Conservation (phyloP, 2,888 invertebrate species). For the Argyresthia goedartella region DNA sequence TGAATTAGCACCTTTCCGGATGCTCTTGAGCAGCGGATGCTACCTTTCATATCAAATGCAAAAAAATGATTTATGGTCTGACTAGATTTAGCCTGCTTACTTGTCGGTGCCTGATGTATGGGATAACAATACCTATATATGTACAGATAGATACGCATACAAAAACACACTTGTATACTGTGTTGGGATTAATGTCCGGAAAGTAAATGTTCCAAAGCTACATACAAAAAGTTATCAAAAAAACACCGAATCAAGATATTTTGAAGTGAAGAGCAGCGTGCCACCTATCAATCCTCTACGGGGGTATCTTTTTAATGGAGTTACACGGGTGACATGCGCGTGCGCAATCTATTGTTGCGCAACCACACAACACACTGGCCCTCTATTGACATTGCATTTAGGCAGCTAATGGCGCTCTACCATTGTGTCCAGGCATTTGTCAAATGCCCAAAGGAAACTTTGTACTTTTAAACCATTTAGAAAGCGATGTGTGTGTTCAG, state of each 20-base stretch:
- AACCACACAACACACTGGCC: slow-evolving; percentile 28
- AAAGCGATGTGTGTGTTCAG: background rate
- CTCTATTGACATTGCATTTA: slow-evolving; percentile 55
- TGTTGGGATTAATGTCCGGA: too few species aligned
- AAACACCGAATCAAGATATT: too few species aligned
- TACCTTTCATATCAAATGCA: slow-evolving; percentile 5
- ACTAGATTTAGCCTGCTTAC: too few species aligned
- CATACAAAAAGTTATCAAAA: too few species aligned
- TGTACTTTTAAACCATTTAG: background rate
- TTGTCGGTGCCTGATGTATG: too few species aligned
- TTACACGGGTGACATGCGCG: slow-evolving; percentile 52
- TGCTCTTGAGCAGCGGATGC: slow-evolving; percentile 54
- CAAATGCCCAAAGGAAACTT: slow-evolving; percentile 15
- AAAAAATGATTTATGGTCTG: too few species aligned
- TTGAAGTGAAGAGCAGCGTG: slow-evolving; percentile 11
- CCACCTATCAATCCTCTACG: slow-evolving; percentile 53
- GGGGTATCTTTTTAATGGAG: slow-evolving; percentile 47
- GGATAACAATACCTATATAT: too few species aligned
- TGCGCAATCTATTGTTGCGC: slow-evolving; percentile 46
- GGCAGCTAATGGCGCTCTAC: slow-evolving; percentile 40
- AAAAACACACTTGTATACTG: too few species aligned
- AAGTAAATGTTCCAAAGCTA: too few species aligned
- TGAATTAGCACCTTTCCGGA: slow-evolving; percentile 64
- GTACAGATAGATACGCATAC: too few species aligned
- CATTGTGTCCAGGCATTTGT: slow-evolving; percentile 31